phyloP scores from a whole-genome alignment of 2,113 vertebrate species.

The Paraplagusia blochii region DNA sequence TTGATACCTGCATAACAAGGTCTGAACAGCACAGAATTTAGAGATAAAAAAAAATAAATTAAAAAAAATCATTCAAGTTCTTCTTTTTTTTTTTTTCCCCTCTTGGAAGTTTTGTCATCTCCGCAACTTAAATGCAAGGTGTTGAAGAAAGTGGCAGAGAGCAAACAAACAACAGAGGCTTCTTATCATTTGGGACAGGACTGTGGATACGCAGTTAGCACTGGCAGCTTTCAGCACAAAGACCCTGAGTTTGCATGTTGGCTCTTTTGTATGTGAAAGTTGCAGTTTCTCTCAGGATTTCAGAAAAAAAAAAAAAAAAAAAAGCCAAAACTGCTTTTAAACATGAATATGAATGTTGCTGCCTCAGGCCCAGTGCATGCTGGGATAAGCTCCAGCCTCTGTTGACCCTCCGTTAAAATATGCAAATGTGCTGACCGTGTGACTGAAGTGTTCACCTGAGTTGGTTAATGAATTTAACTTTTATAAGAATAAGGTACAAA shows the following conservation, averaged over 20 bases:
- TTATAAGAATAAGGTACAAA: slow-evolving; percentile 1
- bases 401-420: slow-evolving; percentile 1
- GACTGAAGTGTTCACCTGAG: slow-evolving; percentile 3
- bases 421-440: not conserved
- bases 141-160: slow-evolving; percentile 14
- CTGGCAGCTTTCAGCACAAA: slow-evolving; percentile 11
- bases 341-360: not conserved
- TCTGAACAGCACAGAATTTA: too few relatives aligned
- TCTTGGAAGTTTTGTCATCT: slow-evolving; percentile 7
- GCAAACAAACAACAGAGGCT: slow-evolving; percentile 23
- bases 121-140: slow-evolving; percentile 13
- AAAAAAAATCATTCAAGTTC: not conserved
- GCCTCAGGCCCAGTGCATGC: slow-evolving; percentile 2
- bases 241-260: not conserved
- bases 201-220: slow-evolving; percentile 8
- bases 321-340: not conserved
- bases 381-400: slow-evolving; percentile 1
- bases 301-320: too few relatives aligned
- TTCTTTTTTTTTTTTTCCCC: slow-evolving; percentile 4
- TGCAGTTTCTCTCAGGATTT: not conserved
- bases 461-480: not conserved
- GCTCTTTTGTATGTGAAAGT: not conserved
- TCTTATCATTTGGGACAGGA: slow-evolving; percentile 2
- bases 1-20: too few relatives aligned
- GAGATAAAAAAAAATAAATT: too few relatives aligned